A percentile compares a stretch with the other conserved stretches of the same genome.
These are phyloP conservation scores for Meteorus sp. DNA, from an alignment of 1,140 invertebrate species.

Conservation along the genomic window DNA sequence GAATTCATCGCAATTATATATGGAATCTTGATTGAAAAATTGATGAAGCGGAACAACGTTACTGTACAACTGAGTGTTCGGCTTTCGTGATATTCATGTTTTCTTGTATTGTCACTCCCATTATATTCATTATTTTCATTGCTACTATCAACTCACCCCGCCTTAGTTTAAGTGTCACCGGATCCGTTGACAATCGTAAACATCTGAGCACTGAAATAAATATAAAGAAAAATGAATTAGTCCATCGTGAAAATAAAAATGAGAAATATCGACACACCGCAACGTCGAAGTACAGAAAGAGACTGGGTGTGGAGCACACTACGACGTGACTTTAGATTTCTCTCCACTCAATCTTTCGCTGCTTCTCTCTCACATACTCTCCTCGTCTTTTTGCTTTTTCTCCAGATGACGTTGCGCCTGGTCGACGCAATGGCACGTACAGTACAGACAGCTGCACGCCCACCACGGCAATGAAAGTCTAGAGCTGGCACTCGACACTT, in stretches of 20 bases:
- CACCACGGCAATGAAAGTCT: constrained; percentile 28
- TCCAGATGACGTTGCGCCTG: not conserved
- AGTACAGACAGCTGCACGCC: not conserved
- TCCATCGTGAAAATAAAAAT: not conserved
- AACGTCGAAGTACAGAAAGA: not conserved
- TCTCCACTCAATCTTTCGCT: not conserved
- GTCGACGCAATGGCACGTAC: not conserved
- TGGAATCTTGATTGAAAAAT: too few relatives aligned
- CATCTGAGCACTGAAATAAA: constrained; percentile 86
- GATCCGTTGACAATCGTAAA: constrained; percentile 82
- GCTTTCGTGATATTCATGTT: not conserved
- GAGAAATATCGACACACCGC: constrained; percentile 2
- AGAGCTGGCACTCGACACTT: constrained; percentile 7
- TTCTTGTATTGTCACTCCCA: not conserved
- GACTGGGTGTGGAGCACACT: constrained; percentile 21
- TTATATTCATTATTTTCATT: too few relatives aligned
- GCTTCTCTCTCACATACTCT: not conserved
- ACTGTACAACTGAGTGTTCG: too few relatives aligned
- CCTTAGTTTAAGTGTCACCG: constrained; percentile 84
- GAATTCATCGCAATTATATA: too few relatives aligned
- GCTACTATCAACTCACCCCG: constrained; percentile 86
- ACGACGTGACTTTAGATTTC: constrained; percentile 6
- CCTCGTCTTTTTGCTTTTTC: not conserved
- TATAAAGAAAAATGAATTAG: constrained; percentile 33
- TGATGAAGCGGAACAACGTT: too few relatives aligned